Evolutionary conservation across 2,888 invertebrate species (phyloP).

Genomic region (Pachycephus smyrnensis): DNA sequence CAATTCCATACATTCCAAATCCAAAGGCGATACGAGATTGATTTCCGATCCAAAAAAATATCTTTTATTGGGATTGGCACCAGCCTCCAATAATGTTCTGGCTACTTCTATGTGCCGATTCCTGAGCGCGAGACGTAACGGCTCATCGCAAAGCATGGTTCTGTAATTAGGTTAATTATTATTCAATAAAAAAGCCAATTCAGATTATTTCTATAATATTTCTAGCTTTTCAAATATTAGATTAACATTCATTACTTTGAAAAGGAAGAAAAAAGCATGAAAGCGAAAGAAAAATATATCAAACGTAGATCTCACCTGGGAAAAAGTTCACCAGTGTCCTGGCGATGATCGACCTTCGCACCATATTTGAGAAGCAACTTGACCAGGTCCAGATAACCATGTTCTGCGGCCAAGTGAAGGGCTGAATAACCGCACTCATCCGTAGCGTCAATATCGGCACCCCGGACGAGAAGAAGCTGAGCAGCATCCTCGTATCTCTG

Average conservation of each 20-base stretch:
- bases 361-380: constrained; percentile 81
- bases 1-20: constrained; percentile 84
- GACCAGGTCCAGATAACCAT: constrained; percentile 80
- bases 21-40: constrained; percentile 82
- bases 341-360: constrained; percentile 83
- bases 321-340: constrained; percentile 78
- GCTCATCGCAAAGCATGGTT: constrained; percentile 85
- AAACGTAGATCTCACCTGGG: constrained; percentile 63
- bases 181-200: not conserved
- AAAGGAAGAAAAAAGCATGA: not conserved
- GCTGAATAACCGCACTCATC: constrained; percentile 94
- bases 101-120: constrained; percentile 85
- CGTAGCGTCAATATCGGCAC: constrained; percentile 83
- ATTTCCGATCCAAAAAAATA: constrained; percentile 93
- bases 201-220: not conserved
- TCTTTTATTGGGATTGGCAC: constrained; percentile 91
- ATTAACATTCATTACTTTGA: not conserved
- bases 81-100: constrained; percentile 80
- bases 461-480: constrained; percentile 82
- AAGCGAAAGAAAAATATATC: not conserved
- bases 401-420: constrained; percentile 90
- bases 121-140: constrained; percentile 87
- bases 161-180: constrained; percentile 49
- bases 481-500: constrained; percentile 85
- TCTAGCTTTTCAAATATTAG: not conserved